Percentiles rank a stretch among this genome's conserved stretches.
Conservation (phyloP, 2,888 invertebrate genomes). For the Pristionchus arcanus region DNA sequence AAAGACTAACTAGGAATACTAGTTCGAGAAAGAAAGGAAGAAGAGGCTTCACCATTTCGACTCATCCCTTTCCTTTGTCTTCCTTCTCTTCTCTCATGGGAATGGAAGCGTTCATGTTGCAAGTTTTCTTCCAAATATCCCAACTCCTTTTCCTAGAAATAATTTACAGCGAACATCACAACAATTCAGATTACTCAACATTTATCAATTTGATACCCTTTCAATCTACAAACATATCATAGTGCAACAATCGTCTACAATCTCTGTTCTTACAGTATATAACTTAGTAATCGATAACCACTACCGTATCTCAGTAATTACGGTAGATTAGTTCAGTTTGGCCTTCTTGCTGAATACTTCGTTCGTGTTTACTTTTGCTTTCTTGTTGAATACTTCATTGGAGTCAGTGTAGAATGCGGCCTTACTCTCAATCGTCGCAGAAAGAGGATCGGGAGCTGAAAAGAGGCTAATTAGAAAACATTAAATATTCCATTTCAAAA, state of each 20-base stretch:
- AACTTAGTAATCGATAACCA: neutral
- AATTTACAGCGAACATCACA: neutral
- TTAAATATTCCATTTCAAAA: no score
- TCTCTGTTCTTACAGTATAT: neutral
- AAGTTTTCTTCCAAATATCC: neutral
- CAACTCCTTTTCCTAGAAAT: neutral
- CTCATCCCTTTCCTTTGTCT: neutral
- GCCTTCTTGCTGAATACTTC: neutral
- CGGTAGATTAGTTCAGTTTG: constrained; percentile 43
- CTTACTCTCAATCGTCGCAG: constrained; percentile 44
- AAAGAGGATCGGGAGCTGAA: constrained; percentile 1
- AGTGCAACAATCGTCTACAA: neutral
- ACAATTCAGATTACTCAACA: neutral
- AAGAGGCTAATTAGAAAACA: neutral
- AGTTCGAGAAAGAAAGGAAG: neutral
- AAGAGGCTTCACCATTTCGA: neutral
- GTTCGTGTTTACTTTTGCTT: constrained; percentile 14
- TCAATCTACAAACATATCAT: neutral
- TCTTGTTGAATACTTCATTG: constrained; percentile 52
- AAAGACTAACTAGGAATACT: neutral
- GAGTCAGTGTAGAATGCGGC: constrained; percentile 46
- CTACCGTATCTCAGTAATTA: neutral
- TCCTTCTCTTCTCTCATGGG: neutral
- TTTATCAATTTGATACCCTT: neutral
- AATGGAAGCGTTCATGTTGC: constrained; percentile 12